These are phyloP conservation scores for Acheta domesticus DNA, from an alignment of 2,888 invertebrate species.

Conservation along the genomic window DNA sequence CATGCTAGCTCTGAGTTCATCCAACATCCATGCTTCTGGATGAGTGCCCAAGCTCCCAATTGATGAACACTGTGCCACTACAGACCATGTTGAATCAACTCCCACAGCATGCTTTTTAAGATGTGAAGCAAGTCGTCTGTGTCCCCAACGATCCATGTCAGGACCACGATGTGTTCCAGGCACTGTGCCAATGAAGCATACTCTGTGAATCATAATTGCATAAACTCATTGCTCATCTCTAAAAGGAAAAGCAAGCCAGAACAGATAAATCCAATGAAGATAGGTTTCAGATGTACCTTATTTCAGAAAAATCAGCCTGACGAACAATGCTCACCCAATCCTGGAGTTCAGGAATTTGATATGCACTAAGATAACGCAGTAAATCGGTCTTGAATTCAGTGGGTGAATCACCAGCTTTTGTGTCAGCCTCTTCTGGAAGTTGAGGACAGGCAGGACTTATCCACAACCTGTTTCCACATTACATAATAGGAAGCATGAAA, in stretches of 20 bases:
- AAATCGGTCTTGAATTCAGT: constrained; percentile 80
- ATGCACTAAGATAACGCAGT: constrained; percentile 70
- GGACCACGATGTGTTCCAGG: constrained; percentile 74
- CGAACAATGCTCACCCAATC: constrained; percentile 72
- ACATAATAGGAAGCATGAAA: too few species aligned
- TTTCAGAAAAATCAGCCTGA: constrained; percentile 73
- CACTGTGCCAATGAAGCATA: constrained; percentile 78
- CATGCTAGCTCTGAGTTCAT: constrained; percentile 64
- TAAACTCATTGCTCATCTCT: too few species aligned
- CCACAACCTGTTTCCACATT: constrained; percentile 65
- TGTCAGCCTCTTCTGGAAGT: constrained; percentile 54
- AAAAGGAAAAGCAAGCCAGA: too few species aligned
- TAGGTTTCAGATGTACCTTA: constrained; percentile 61
- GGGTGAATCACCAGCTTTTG: constrained; percentile 68
- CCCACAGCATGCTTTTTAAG: constrained; percentile 62
- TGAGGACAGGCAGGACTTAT: constrained; percentile 75
- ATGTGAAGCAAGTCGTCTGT: constrained; percentile 58
- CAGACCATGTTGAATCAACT: constrained; percentile 60
- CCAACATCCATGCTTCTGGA: constrained; percentile 65
- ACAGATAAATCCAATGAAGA: not conserved
- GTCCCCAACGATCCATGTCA: constrained; percentile 49
- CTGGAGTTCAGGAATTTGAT: constrained; percentile 63
- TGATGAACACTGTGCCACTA: constrained; percentile 86
- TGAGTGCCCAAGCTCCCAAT: constrained; percentile 77
- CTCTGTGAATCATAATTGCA: constrained; percentile 53